phyloP scores from a whole-genome alignment of 1,140 invertebrate species.

The Trichonephila clavata region DNA sequence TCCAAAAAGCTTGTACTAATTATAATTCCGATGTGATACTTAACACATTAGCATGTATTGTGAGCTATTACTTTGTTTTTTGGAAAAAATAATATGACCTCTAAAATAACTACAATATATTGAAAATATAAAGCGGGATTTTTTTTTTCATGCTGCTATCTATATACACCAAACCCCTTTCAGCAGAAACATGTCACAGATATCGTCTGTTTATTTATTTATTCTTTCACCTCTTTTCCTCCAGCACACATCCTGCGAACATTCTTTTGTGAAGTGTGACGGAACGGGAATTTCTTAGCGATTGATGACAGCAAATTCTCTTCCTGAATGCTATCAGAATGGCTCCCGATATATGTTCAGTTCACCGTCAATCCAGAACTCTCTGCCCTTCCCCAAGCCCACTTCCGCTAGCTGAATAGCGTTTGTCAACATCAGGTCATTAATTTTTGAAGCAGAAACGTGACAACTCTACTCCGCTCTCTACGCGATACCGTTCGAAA shows the following conservation, averaged over 20 bases:
- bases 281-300: not conserved
- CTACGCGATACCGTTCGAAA: not conserved
- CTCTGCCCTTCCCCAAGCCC: not conserved
- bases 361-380: not conserved
- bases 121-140: too few relatives aligned
- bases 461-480: constrained; percentile 45
- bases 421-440: constrained; percentile 48
- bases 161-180: not conserved
- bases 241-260: too few relatives aligned
- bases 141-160: too few relatives aligned
- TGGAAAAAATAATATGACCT: too few relatives aligned
- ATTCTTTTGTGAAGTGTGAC: not conserved
- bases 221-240: not conserved
- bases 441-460: constrained; percentile 46
- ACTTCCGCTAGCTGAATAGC: constrained; percentile 24
- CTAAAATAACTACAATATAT: too few relatives aligned
- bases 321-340: constrained; percentile 6
- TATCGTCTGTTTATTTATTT: not conserved
- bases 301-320: constrained; percentile 25
- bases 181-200: not conserved
- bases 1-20: too few relatives aligned
- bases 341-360: not conserved
- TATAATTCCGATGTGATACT: too few relatives aligned
- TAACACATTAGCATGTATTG: too few relatives aligned
- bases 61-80: too few relatives aligned